Conservation (phyloP, 1,140 invertebrate genomes). For the Atta cephalotes region DNA sequence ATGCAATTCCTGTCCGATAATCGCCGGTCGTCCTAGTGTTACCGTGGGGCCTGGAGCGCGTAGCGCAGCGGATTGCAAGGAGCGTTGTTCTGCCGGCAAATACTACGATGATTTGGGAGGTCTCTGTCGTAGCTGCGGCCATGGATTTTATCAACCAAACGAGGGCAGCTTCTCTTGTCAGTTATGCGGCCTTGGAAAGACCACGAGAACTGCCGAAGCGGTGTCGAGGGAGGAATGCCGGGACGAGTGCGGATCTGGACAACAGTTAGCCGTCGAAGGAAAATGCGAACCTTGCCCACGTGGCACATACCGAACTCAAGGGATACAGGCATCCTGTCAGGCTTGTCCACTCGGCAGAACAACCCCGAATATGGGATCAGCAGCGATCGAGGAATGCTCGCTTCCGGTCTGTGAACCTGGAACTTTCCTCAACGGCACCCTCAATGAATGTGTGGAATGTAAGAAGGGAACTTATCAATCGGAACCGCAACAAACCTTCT, state of each 20-base stretch:
- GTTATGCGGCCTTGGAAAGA: slow-evolving; percentile 96
- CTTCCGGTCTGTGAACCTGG: slow-evolving; percentile 95
- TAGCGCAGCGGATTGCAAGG: slow-evolving; percentile 96
- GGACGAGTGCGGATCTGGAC: slow-evolving; percentile 96
- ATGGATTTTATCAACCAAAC: slow-evolving; percentile 96
- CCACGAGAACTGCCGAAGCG: slow-evolving; percentile 96
- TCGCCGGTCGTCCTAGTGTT: slow-evolving; percentile 94
- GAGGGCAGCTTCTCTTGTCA: slow-evolving; percentile 96
- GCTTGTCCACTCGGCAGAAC: slow-evolving; percentile 95
- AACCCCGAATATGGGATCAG: slow-evolving; percentile 93
- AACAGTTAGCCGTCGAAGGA: slow-evolving; percentile 95
- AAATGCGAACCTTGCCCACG: slow-evolving; percentile 96
- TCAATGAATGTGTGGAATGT: slow-evolving; percentile 95
- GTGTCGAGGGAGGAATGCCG: slow-evolving; percentile 95
- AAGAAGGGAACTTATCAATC: slow-evolving; percentile 97
- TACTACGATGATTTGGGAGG: slow-evolving; percentile 95
- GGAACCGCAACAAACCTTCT: slow-evolving; percentile 94
- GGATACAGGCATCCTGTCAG: slow-evolving; percentile 95
- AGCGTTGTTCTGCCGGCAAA: slow-evolving; percentile 96
- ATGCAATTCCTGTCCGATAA: slow-evolving; percentile 95
- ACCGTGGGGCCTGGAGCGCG: slow-evolving; percentile 95
- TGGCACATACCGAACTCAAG: slow-evolving; percentile 96
- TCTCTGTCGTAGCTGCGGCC: slow-evolving; percentile 95
- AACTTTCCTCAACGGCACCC: slow-evolving; percentile 93
- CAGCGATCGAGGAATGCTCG: slow-evolving; percentile 95